Conservation (phyloP, 2,888 invertebrate species). For the Baronia brevicornis region DNA sequence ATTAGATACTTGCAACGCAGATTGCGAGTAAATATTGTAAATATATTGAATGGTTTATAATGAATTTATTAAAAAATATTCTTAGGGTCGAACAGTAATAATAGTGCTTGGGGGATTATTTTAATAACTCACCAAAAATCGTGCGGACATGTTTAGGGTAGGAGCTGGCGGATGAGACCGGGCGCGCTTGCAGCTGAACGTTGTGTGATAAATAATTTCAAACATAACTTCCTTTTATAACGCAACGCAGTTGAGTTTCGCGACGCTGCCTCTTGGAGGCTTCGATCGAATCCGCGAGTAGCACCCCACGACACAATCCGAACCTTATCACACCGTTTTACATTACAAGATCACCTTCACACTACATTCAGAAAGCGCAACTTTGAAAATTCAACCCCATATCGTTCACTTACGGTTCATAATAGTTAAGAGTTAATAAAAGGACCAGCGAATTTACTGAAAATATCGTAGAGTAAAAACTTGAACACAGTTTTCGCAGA, state of each 20-base stretch:
- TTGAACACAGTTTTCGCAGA: too few species aligned
- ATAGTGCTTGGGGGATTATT: too few species aligned
- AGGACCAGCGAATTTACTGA: too few species aligned
- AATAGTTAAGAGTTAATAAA: too few species aligned
- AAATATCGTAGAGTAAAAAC: conserved; percentile 5
- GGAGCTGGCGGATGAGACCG: conserved; percentile 41
- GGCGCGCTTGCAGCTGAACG: conserved; percentile 49
- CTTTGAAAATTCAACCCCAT: conserved; percentile 28
- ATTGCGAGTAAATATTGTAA: too few species aligned
- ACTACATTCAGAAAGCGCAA: background rate
- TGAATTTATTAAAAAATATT: conserved; percentile 11
- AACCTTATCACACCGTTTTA: conserved; percentile 8
- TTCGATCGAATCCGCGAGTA: conserved; percentile 34
- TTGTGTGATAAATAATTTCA: conserved; percentile 71
- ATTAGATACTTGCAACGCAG: too few species aligned
- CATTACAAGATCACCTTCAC: background rate
- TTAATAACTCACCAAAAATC: conserved; percentile 74
- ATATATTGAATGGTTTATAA: too few species aligned
- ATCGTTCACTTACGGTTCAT: conserved; percentile 24
- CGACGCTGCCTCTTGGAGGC: conserved; percentile 60
- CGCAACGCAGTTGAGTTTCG: conserved; percentile 71
- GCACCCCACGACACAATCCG: conserved; percentile 20
- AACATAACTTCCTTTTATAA: conserved; percentile 73
- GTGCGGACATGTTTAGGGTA: conserved; percentile 58
- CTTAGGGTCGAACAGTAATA: conserved; percentile 12